Evolutionary conservation across 1,140 invertebrate genomes (phyloP), one percentile per base, ranked within the genome.

Genomic region (Drosophila mauritiana): DNA sequence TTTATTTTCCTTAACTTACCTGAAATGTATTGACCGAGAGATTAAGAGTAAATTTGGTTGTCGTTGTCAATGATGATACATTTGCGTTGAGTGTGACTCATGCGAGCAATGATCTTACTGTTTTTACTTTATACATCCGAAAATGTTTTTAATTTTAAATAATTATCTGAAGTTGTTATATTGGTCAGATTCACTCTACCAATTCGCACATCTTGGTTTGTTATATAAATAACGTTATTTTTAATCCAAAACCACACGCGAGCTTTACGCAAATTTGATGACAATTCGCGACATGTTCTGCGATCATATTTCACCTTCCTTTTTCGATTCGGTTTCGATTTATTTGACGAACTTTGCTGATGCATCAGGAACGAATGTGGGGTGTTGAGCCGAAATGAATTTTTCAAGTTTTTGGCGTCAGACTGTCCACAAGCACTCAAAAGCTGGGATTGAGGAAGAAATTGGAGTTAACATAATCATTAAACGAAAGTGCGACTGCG

Each of bases 241-340:
- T 37, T 34, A 22, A 13, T 22, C 39, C n/a, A 20, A 49, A 65
- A 55, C 61, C 37, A 45, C 70, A 76, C 70, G 65, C 70, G 64
- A 68, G 36, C 40, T 57, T 55, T 63, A 39, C 42, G 58, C 75
- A 53, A 61, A 62, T 78, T 40, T 58, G 1, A 43, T 37, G 42
- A 27, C 57, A 69, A 70, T 83, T 22, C 37, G 57, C 42, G 27
- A 55, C 59, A 64, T 73, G 82, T 76, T 84, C 46, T 65, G 37
- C 69, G 81, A 73, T 80, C 65, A 57, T 55, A 53, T 85, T 81
- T 74, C 73, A 63, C 64, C 82, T 81, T 85, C 83, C 81, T 80
- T 80, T 80, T 57, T 57, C 48, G 55, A 58, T 58, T 78, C 25
- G 49, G 62, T 69, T 86, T 76, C 49, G 46, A 65, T 85, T 52